Evolutionary conservation across 2,113 vertebrate genomes (phyloP).

Genomic region (Prietella phreatophila): DNA sequence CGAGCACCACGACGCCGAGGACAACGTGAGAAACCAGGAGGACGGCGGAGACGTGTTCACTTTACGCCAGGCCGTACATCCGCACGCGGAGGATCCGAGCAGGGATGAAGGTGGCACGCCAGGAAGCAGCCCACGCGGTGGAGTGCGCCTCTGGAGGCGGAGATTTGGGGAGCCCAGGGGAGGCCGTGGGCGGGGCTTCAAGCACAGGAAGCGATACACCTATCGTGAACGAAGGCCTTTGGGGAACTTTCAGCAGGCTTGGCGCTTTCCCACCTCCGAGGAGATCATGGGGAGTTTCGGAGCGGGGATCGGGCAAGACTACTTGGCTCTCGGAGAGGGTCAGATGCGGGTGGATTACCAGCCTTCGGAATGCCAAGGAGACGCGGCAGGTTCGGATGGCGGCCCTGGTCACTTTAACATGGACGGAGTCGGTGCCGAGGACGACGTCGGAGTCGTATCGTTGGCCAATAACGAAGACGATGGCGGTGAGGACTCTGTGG

Average conservation of each 20-base stretch:
- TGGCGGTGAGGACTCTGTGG: conserved; percentile 70
- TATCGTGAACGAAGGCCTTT: conserved; percentile 63
- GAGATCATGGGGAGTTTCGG: conserved; percentile 65
- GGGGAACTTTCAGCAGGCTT: conserved; percentile 62
- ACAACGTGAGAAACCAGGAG: conserved; percentile 39
- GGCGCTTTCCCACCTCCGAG: conserved; percentile 66
- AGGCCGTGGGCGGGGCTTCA: conserved; percentile 69
- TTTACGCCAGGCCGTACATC: conserved; percentile 14
- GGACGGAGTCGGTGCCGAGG: conserved; percentile 60
- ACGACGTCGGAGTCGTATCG: conserved; percentile 61
- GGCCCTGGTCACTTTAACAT: conserved; percentile 59
- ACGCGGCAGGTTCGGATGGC: conserved; percentile 48
- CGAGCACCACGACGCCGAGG: conserved; percentile 64
- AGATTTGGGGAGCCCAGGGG: conserved; percentile 59
- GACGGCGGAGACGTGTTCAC: conserved; percentile 47
- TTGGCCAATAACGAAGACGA: conserved; percentile 56
- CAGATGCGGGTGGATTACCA: conserved; percentile 60
- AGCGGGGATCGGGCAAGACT: conserved; percentile 64
- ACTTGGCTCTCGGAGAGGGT: conserved; percentile 56
- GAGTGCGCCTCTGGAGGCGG: conserved; percentile 53
- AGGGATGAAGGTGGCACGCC: conserved; percentile 42
- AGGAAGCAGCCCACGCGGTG: conserved; percentile 50
- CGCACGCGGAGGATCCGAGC: conserved; percentile 45
- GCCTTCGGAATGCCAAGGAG: conserved; percentile 54
- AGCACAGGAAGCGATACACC: conserved; percentile 61